These are phyloP conservation scores for Cheumatopsyche charites DNA, from an alignment of 1,140 invertebrate genomes.

Conservation along the genomic window DNA sequence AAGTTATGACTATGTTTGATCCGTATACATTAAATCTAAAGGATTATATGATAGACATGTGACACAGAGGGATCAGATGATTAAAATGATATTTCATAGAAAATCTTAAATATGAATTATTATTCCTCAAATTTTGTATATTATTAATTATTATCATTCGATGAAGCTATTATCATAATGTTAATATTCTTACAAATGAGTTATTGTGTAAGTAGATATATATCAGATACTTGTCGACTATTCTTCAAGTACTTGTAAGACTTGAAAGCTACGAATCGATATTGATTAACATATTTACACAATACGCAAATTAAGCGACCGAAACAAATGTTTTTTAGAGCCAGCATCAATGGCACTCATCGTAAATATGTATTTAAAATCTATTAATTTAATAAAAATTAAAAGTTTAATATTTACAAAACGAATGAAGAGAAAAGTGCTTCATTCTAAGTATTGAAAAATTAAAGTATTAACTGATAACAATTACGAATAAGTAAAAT, in stretches of 20 bases:
- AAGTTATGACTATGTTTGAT: constrained; percentile 26
- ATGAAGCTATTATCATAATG: constrained; percentile 20
- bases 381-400: background rate
- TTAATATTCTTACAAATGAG: constrained; percentile 11
- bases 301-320: background rate
- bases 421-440: too few species aligned
- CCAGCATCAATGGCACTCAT: constrained; percentile 5
- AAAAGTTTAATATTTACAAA: too few species aligned
- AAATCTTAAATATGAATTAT: constrained; percentile 12
- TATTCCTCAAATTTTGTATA: constrained; percentile 1
- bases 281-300: constrained; percentile 18
- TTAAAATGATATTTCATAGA: constrained; percentile 30
- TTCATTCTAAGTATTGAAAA: too few species aligned
- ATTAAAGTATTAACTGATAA: too few species aligned
- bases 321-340: constrained; percentile 5
- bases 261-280: background rate
- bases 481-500: background rate
- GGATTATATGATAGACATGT: constrained; percentile 15
- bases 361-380: constrained; percentile 6
- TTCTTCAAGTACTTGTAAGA: background rate
- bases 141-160: constrained; percentile 19
- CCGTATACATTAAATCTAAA: constrained; percentile 37
- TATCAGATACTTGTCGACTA: background rate
- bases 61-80: constrained; percentile 19
- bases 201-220: background rate